These are phyloP conservation scores for Cheilosia scutellata DNA, from an alignment of 2,888 invertebrate genomes.

Conservation along the genomic window DNA sequence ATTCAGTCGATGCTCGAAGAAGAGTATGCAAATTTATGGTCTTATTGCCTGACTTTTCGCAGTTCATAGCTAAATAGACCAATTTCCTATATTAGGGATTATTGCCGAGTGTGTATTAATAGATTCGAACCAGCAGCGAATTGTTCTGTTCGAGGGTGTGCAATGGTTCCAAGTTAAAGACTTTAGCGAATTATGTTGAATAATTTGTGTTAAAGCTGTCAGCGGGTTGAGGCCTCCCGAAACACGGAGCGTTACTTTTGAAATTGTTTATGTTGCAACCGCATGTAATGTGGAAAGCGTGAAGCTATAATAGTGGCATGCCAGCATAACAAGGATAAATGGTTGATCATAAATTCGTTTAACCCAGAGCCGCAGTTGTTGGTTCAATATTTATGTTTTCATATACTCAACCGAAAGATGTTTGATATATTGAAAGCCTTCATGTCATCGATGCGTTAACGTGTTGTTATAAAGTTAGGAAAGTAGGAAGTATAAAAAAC, in stretches of 20 bases:
- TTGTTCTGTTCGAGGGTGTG: constrained; percentile 37
- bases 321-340: constrained; percentile 3
- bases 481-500: too few species aligned
- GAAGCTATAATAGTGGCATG: constrained; percentile 19
- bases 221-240: constrained; percentile 16
- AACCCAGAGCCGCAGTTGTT: background rate
- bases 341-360: background rate
- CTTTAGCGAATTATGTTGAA: constrained; percentile 56
- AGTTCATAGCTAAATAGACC: constrained; percentile 45
- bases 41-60: constrained; percentile 66
- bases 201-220: constrained; percentile 58
- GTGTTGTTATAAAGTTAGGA: too few species aligned
- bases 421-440: too few species aligned
- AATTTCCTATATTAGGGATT: constrained; percentile 59
- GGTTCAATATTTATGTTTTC: constrained; percentile 1
- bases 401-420: too few species aligned
- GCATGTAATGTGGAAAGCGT: background rate
- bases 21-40: constrained; percentile 67
- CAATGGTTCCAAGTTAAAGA: constrained; percentile 33
- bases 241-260: constrained; percentile 13
- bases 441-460: too few species aligned
- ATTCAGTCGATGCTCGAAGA: background rate
- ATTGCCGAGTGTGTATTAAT: constrained; percentile 58
- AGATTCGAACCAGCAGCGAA: constrained; percentile 58
- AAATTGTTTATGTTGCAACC: constrained; percentile 28